A percentile compares a stretch with the other conserved stretches of the same genome.
Conservation (phyloP, 2,888 invertebrate genomes). For the Biston stratarius region DNA sequence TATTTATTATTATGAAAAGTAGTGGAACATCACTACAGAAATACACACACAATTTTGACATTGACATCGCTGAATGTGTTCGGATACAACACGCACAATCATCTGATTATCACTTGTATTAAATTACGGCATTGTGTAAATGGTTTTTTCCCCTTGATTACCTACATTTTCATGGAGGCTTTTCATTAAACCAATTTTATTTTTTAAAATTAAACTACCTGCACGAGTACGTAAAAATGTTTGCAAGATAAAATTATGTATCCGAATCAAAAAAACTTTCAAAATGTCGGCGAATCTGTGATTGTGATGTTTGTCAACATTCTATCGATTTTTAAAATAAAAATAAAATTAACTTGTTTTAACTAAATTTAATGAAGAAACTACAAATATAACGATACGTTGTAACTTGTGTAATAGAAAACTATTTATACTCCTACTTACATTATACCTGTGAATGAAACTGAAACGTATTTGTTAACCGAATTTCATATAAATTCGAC, state of each 20-base stretch:
- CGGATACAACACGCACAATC: too few species aligned
- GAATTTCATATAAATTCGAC: not conserved
- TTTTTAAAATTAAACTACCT: too few species aligned
- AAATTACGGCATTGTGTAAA: too few species aligned
- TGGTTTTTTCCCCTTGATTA: too few species aligned
- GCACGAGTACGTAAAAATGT: too few species aligned
- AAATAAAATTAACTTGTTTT: slow-evolving; percentile 7
- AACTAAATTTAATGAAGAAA: not conserved
- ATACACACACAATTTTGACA: too few species aligned
- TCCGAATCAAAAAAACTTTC: slow-evolving; percentile 24
- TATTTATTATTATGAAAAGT: too few species aligned
- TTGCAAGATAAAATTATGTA: not conserved
- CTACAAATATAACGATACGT: not conserved
- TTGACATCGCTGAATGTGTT: too few species aligned
- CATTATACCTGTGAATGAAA: not conserved
- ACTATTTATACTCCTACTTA: not conserved
- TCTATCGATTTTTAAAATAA: slow-evolving; percentile 63
- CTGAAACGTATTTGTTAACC: not conserved
- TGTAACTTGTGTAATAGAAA: not conserved
- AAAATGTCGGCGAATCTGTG: slow-evolving; percentile 61
- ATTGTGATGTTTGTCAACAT: slow-evolving; percentile 82
- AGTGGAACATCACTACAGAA: too few species aligned
- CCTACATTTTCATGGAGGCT: too few species aligned
- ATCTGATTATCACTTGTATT: too few species aligned
- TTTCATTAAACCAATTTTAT: too few species aligned